Evolutionary conservation across 2,888 invertebrate species (phyloP), one percentile per base, ranked within the genome.

Genomic region (Thereva nobilitata): DNA sequence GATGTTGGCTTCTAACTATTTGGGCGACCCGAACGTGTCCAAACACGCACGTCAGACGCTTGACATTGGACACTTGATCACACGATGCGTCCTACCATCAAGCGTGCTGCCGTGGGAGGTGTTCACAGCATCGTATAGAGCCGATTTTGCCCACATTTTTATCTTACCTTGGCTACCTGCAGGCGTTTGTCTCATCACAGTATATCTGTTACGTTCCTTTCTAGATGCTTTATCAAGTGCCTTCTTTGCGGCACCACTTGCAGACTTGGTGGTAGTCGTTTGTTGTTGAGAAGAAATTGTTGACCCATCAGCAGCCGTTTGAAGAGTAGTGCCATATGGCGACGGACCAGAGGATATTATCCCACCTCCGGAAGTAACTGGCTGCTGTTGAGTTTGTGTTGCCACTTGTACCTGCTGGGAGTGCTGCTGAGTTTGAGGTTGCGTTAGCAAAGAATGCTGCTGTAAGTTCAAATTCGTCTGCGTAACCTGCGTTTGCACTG

Each of bases 311-410:
- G 72, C 68, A 23, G 74, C 71, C 67, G 75, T 73, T 3, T 74
- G 74, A 49, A 75, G 71, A 12, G 75, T 72, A 2, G 76, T 73
- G 68, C 75, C 75, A 64, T 74, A 76, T 64, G 75, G 76, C 23
- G 71, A 72, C n/a, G 72, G 71, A 55, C 70, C 80, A 6, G 78
- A 74, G 3, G 68, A 61, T 42, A 50, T 61, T 23, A 68, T 66
- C 0, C 45, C 59, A 6, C 61, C 65, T 5, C 47, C 41, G 6
- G 59, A 42, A 4, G 56, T 41, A 34, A 57, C 47, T 4, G 63
- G 47, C 44, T 80, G 77, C 52, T 85, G 82, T 70, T 84, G 84
- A 4, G 86, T 86, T 75, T 87, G 87, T 1, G 87, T 87, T 12
- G 86, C 86, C 12, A 63, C 63, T 41, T 63, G 63, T 6, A 63